phyloP scores from a whole-genome alignment of 2,113 vertebrate genomes.

The Plecotus auritus region DNA sequence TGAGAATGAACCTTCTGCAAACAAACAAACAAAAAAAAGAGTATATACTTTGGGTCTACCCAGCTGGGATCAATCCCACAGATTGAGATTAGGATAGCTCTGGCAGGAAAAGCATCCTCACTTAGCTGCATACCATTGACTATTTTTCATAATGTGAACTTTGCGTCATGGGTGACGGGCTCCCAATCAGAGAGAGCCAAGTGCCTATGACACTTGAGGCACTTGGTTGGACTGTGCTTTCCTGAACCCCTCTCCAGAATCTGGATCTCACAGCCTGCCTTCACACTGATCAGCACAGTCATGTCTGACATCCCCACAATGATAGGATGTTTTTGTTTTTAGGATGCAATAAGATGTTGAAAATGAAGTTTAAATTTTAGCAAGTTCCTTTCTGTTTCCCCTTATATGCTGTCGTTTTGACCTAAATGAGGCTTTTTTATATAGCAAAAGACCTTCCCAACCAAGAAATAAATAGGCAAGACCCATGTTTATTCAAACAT shows the following conservation, averaged over 20 bases:
- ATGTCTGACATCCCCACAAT: neutral
- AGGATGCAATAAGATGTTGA: neutral
- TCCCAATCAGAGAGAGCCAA: neutral
- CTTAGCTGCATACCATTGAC: neutral
- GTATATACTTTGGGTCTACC: too few species aligned
- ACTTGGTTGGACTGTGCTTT: neutral
- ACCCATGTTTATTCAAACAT: neutral
- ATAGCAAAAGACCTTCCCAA: neutral
- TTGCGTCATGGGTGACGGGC: neutral
- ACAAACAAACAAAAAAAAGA: neutral
- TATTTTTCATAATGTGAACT: neutral
- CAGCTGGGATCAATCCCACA: neutral
- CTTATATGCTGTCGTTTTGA: neutral
- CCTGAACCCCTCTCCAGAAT: neutral
- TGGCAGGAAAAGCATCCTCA: neutral
- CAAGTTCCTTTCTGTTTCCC: neutral
- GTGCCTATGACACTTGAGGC: neutral
- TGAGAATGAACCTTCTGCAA: neutral
- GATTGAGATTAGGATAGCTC: neutral
- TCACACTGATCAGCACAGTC: neutral
- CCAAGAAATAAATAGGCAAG: neutral
- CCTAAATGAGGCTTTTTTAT: neutral
- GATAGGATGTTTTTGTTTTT: neutral
- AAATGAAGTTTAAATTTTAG: neutral
- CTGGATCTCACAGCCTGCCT: neutral